Evolutionary conservation across 2,888 invertebrate genomes (phyloP), one percentile per base, ranked within the genome.

Genomic region (Lomographa bimaculata): DNA sequence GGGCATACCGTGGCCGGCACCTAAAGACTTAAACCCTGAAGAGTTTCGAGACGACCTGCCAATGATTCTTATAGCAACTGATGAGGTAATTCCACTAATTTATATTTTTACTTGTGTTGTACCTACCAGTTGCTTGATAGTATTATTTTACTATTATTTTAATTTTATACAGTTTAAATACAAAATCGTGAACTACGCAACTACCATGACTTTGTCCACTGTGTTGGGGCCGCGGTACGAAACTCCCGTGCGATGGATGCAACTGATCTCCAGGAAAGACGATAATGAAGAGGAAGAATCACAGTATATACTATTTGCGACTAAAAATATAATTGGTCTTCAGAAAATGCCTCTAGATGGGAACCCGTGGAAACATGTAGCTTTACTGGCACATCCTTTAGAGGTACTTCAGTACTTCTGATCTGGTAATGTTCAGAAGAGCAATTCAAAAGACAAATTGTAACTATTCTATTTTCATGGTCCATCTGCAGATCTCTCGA

Each of bases 281-380:
- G 66, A 48, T 1, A 60, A 58, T 25, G 69, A 55, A 5, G 36
- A 50, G 7, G 28, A 50, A 28, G n/a, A n/a, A n/a, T n/a, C n/a
- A n/a, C 71, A 75, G 9, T 94, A 93, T 62, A 66, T 94, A 58
- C 71, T 93, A 14, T 95, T 93, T 60, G 84, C 90, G 7, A 93
- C 93, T 1, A 84, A 90, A 24, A 91, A 91, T 54, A 90, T 92
- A 52, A 89, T 95, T 3, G 95, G 95, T 0, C 68, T 95, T 8
- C 93, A 93, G 65, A 90, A 92, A 46, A 63, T 94, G 61, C 94
- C 95, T 0, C 73, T 93, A 0, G 93, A 94, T 64, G 95, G 95
- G 0, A 95, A 95, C 71, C 95, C 95, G 2, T 94, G 92, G 81
- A 92, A 90, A 57, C 91, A 90, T 51, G 79, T 91, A 0, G 92